Percentiles rank a stretch among this genome's conserved stretches.
Evolutionary conservation across 2,888 invertebrate genomes (phyloP).

Genomic region (Drosophila meridionalis): DNA sequence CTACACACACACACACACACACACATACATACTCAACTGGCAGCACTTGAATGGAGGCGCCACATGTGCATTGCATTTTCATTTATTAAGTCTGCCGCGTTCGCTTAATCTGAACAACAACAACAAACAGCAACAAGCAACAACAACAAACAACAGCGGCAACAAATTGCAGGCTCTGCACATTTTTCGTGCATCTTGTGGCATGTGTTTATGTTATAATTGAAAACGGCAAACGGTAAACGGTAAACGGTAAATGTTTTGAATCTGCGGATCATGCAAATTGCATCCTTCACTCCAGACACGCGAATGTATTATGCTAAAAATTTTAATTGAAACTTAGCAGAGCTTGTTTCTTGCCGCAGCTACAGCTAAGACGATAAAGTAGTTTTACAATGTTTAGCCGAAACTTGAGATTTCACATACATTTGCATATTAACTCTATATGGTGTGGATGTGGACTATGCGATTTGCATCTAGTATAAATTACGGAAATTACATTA

Average conservation of each 20-base stretch:
- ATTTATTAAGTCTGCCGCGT: conserved; percentile 68
- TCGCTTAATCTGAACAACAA: conserved; percentile 66
- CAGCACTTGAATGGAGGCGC: conserved; percentile 51
- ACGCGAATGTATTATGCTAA: conserved; percentile 35
- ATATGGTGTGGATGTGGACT: neutral
- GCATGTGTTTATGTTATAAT: conserved; percentile 65
- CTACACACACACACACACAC: conserved; percentile 15
- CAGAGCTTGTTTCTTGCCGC: conserved; percentile 5
- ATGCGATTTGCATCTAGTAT: neutral
- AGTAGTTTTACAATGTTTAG: neutral
- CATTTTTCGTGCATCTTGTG: conserved; percentile 29
- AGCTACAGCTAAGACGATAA: neutral
- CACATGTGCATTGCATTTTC: conserved; percentile 65
- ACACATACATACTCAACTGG: conserved; percentile 11
- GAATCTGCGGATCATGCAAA: conserved; percentile 53
- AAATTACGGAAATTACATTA: neutral
- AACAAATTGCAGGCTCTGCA: conserved; percentile 25
- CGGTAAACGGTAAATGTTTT: conserved; percentile 42
- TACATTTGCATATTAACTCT: neutral
- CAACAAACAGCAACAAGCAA: conserved; percentile 14
- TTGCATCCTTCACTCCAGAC: conserved; percentile 30
- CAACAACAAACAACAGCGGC: conserved; percentile 12
- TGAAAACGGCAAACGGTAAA: conserved; percentile 49
- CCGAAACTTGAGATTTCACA: neutral
- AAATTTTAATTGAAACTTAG: conserved; percentile 45